These are phyloP conservation scores for Crenichthys baileyi DNA, from an alignment of 2,797 vertebrate genomes.

Conservation along the genomic window DNA sequence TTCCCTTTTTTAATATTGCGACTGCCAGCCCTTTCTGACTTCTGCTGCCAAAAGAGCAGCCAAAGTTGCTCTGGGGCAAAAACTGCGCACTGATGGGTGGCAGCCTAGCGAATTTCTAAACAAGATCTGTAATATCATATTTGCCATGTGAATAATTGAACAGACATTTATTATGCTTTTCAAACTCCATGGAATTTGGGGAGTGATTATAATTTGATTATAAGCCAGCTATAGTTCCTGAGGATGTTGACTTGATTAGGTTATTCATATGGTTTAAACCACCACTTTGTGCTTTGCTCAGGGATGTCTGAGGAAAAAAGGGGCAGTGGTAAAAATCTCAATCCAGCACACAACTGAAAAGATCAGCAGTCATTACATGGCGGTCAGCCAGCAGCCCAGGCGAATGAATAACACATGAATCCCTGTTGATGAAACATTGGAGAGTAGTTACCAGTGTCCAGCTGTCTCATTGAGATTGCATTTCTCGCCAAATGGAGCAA, in stretches of 20 bases:
- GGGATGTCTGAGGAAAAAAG: constrained; percentile 58
- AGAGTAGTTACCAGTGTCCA: constrained; percentile 76
- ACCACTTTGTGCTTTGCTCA: constrained; percentile 36
- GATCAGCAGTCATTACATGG: constrained; percentile 77
- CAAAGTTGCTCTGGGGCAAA: constrained; percentile 67
- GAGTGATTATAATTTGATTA: constrained; percentile 74
- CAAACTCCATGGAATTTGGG: constrained; percentile 59
- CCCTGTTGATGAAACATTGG: constrained; percentile 80
- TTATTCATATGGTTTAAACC: constrained; percentile 70
- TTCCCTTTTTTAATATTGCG: constrained; percentile 73
- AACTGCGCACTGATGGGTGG: constrained; percentile 67
- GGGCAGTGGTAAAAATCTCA: constrained; percentile 57
- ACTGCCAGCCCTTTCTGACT: constrained; percentile 62
- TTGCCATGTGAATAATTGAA: constrained; percentile 85
- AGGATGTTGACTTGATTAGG: constrained; percentile 70
- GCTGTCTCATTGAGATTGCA: constrained; percentile 73
- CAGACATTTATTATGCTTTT: constrained; percentile 80
- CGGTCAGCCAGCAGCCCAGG: constrained; percentile 64
- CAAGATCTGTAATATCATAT: constrained; percentile 80
- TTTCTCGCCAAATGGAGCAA: constrained; percentile 68
- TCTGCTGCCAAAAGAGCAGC: constrained; percentile 66
- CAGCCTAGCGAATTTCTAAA: constrained; percentile 76
- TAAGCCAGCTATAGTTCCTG: constrained; percentile 64
- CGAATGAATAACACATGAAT: constrained; percentile 79
- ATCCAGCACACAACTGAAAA: constrained; percentile 68